Evolutionary conservation across 2,888 invertebrate species (phyloP), one percentile per base, ranked within the genome.

Genomic region (Cheilosia vernalis): DNA sequence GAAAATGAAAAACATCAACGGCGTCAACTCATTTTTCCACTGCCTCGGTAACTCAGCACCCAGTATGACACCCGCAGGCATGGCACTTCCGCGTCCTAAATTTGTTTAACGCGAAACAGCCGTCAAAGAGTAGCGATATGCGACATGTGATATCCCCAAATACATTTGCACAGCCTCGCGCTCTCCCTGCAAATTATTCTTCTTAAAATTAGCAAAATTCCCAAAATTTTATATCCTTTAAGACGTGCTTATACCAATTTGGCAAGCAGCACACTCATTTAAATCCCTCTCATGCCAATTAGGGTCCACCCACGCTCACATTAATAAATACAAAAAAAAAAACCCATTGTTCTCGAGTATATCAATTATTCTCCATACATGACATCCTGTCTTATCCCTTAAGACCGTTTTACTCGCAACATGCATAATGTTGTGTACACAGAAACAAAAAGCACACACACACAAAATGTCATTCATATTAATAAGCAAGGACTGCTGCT

Each of bases 401-500:
- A 64, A 64, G 66, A 74, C 58, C 66, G 51, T 49, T 58, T 74
- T 33, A 19, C 72, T 53, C 21, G 13, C 17, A 3, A 24, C 27
- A 53, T 30, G 17, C 17, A 13, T 19, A 10, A 44, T 30, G 56
- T 19, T 19, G 19, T 19, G 4, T 15, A 7, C 6, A 47, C 30
- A 4, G 10, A 24, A 42, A 6, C 44, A 33, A 5, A 37, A 37
- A n/a, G 17, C n/a, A 4, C 44, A 30, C 47, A 47, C 17, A 64
- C 27, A 27, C 27, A 27, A 56, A 58, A 49, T 56, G 55, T 49
- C 74, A 74, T 74, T 66, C 44, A 74, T 64, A 66, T 74, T 74
- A 74, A 74, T 74, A 74, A 74, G 64, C 64, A 63, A 42, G 33
- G 40, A 19, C 44, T 19, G 21, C 2, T 24, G 13, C 17, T 37